These are phyloP conservation scores for Neogobius melanostomus DNA, from an alignment of 2,113 vertebrate species.

Conservation along the genomic window DNA sequence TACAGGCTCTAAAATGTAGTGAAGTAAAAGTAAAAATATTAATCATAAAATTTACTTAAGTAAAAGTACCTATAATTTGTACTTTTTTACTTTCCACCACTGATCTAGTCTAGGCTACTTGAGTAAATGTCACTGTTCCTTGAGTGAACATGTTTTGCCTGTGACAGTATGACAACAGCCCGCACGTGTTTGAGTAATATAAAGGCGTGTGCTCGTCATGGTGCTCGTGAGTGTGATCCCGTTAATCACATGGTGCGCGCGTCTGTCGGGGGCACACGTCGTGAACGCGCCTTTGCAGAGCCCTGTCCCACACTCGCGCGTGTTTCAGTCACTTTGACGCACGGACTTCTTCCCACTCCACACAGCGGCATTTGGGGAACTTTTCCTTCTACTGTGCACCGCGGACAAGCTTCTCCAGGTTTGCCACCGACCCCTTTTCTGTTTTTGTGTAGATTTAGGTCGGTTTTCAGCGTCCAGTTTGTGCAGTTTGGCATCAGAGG, in stretches of 20 bases:
- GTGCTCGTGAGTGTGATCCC: not conserved
- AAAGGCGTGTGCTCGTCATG: too few relatives aligned
- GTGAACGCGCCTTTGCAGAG: slow-evolving; percentile 23
- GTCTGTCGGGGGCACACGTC: slow-evolving; percentile 2
- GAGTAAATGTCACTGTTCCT: too few relatives aligned
- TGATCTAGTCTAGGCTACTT: too few relatives aligned
- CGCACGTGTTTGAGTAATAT: not conserved
- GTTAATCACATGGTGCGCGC: not conserved
- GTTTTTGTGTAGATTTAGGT: too few relatives aligned
- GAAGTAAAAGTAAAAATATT: too few relatives aligned
- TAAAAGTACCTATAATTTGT: too few relatives aligned
- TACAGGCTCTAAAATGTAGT: too few relatives aligned
- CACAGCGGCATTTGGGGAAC: slow-evolving; percentile 10
- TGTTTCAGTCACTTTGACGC: slow-evolving; percentile 34
- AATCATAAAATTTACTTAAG: too few relatives aligned
- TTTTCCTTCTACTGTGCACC: slow-evolving; percentile 4
- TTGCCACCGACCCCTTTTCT: not conserved
- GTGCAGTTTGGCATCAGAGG: slow-evolving; percentile 24
- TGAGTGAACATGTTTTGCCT: too few relatives aligned
- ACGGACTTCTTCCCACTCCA: slow-evolving; percentile 31
- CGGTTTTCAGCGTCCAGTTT: slow-evolving; percentile 15
- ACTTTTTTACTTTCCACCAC: too few relatives aligned
- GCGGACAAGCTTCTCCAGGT: slow-evolving; percentile 30
- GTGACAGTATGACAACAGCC: not conserved
- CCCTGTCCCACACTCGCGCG: slow-evolving; percentile 20